Evolutionary conservation across 1,140 invertebrate species (phyloP).

Genomic region (Zaprionus inermis): DNA sequence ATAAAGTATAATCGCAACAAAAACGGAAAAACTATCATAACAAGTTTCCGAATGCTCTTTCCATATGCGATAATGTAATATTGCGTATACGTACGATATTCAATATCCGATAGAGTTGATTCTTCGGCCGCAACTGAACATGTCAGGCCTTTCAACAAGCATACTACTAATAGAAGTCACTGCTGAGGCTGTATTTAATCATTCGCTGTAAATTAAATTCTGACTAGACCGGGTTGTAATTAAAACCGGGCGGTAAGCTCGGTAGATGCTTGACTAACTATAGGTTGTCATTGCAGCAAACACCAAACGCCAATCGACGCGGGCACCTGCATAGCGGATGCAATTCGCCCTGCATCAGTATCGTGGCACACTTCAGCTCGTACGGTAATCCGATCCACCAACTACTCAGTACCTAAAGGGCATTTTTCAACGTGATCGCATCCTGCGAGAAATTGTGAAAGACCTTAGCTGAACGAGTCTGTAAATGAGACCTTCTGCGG

Average conservation of each 20-base stretch:
- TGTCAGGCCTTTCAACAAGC: constrained; percentile 12
- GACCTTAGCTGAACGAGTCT: background rate
- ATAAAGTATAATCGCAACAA: background rate
- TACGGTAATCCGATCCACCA: constrained; percentile 9
- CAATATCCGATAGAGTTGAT: background rate
- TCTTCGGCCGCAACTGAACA: background rate
- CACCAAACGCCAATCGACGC: background rate
- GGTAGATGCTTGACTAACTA: constrained; percentile 9
- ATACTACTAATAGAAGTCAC: background rate
- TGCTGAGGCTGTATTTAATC: constrained; percentile 33
- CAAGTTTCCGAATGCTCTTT: constrained; percentile 1
- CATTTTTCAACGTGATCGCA: background rate
- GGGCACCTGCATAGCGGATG: background rate
- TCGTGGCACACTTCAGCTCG: constrained; percentile 19
- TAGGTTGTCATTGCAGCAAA: constrained; percentile 1
- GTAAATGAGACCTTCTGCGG: background rate
- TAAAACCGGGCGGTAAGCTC: constrained; percentile 9
- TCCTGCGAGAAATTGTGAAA: background rate
- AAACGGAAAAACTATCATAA: background rate
- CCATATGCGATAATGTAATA: background rate
- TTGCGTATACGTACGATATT: background rate
- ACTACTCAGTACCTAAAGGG: background rate
- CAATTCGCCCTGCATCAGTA: constrained; percentile 33
- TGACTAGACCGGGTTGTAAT: constrained; percentile 27
- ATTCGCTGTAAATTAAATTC: constrained; percentile 30